Percentiles rank a stretch among this genome's conserved stretches.
Conservation (phyloP, 92 coral and sea anemone genomes). For the Porites evermanni region DNA sequence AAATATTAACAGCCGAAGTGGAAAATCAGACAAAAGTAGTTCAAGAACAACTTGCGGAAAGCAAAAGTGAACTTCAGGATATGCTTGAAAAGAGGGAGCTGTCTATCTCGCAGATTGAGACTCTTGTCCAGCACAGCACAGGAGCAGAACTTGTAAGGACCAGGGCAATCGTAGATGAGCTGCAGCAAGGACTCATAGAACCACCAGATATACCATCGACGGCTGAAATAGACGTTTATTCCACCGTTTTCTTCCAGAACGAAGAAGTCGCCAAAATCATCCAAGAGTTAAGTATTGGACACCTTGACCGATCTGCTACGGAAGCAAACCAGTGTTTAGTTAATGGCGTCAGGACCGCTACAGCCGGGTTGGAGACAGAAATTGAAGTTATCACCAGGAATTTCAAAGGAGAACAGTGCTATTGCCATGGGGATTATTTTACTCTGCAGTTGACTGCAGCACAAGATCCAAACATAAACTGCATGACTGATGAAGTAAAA, state of each 20-base stretch:
- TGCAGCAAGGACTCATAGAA: neutral
- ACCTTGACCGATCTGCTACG: neutral
- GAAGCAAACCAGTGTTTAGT: neutral
- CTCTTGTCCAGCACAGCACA: neutral
- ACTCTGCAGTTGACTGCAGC: neutral
- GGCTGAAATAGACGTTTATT: neutral
- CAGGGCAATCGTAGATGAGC: neutral
- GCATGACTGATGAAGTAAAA: neutral
- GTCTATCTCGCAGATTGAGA: neutral
- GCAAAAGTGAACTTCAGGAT: neutral
- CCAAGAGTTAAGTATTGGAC: neutral
- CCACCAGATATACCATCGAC: neutral
- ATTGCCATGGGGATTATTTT: neutral
- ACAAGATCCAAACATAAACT: neutral
- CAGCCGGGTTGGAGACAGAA: neutral
- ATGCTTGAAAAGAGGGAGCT: neutral
- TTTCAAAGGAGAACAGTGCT: neutral
- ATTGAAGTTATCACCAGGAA: neutral
- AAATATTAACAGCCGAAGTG: neutral
- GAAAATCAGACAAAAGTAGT: constrained; percentile 11
- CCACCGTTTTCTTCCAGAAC: neutral
- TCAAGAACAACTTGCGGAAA: neutral
- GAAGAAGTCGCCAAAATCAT: neutral
- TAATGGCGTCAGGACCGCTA: neutral
- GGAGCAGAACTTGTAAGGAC: neutral